Base-by-base conservation (phyloP, 2,113 vertebrate species). In the Natator depressus region DNA sequence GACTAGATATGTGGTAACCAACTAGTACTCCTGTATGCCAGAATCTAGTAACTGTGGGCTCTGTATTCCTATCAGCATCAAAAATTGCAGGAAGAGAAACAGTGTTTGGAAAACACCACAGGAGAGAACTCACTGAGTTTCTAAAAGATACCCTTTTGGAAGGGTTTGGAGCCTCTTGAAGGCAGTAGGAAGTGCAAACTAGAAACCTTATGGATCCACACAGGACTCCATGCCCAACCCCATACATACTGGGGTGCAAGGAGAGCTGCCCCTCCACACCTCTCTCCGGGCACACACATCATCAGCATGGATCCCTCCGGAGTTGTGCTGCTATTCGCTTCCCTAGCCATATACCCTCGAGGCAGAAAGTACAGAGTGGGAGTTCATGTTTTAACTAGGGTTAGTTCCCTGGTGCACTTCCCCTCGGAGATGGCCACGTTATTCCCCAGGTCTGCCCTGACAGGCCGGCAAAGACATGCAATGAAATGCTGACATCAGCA, bases 141-240 rank as follows among this genome's bases (percentile, higher is more conserved):
- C 79, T 42, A 35, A 0, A 10, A 25, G 46, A 49, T 14, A 25
- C 8, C 93, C 24, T 29, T 85, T 82, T n/a, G 16, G 27, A 19
- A 62, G 29, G 55, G 11, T 1, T 50, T 31, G 22, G 9, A 47
- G 17, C 49, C 16, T 6, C 62, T 46, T 0, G 0, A n/a, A 16
- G 12, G 47, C 4, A 78, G 38, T 24, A 49, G 9, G 50, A 84
- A 94, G 79, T 31, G 24, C 5, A 84, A 1, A 8, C 13, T 4
- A 3, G 72, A 75, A 75, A 38, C 20, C 20, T 42, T 42, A 42
- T 11, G 27, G 82, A 65, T 5, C 10, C 22, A 42, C 10, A 42
- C 20, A 22, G 19, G 20, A 75, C n/a, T 7, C 57, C 22, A 89
- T 11, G 6, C 13, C 25, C 53, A 59, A 0, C 1, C 1, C 2